Evolutionary conservation across 2,888 invertebrate species (phyloP), one percentile per base, ranked within the genome.

Genomic region (Xylocampa areola): DNA sequence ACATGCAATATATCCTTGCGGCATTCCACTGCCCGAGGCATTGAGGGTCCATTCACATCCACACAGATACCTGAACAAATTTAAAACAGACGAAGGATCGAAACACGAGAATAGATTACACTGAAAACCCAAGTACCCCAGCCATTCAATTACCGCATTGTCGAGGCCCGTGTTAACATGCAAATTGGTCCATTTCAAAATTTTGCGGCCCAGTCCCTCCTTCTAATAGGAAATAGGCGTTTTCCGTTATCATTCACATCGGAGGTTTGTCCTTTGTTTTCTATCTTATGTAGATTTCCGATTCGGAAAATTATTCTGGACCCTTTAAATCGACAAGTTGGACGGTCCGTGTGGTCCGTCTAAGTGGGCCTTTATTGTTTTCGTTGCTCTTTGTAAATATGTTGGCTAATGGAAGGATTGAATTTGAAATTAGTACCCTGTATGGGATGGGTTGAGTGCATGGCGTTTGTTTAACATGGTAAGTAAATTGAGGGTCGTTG

Each of bases 151-250:
- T 89, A 90, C 84, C 77, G 77, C 76, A 83, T 86, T 85, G 86
- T 85, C 77, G 77, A 39, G 62, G 61, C 69, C 65, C 76, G 80
- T 85, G 90, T 91, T 90, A 89, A 89, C 90, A 92, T 92, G 91
- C 83, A 91, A 92, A 92, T 92, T 88, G 85, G 82, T 73, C 82
- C 84, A 82, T 85, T 86, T 82, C 83, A 86, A 89, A 86, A 85
- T 88, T 87, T 83, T 77, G 84, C 78, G 85, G 82, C 78, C 79
- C 77, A 67, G 73, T 76, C 81, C 83, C 80, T 74, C 77, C 67
- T 48, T 75, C 82, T 87, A 88, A 90, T 88, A 88, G 90, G 89
- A 91, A 90, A 91, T 86, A 82, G 87, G 78, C 84, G 80, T 85
- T 88, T 89, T 87, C 87, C 88, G 83, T 86, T 86, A 87, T 89